Evolutionary conservation across 2,113 vertebrate genomes (phyloP), one percentile per base, ranked within the genome.

Genomic region (Engraulis encrasicolus): DNA sequence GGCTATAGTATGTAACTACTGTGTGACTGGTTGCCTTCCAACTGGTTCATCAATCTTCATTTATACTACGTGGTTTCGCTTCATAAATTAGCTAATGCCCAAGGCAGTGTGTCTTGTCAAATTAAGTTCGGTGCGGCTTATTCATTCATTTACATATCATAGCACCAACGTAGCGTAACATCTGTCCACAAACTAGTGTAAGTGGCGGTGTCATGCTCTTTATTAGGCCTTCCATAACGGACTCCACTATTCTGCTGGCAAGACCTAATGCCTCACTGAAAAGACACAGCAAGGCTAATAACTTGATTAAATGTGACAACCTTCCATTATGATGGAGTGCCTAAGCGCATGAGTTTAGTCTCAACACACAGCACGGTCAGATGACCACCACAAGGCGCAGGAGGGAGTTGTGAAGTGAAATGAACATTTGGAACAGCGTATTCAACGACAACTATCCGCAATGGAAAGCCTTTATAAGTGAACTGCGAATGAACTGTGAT

Each of bases 1-100:
- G 9, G 61, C 15, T 31, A 27, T 14, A 71, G 23, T 34, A 27
- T 71, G 6, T 71, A 31, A 15, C 27, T 27, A 20, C 9, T 92
- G 23, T 9, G 31, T 20, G 38, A 27, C 36, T 6, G 20, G 18
- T 12, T 31, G 40, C n/a, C 23, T 71, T 18, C 71, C 14, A 31
- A 83, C 40, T 45, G 31, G 31, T 79, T 45, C 6, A 6, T 40
- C n/a, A n/a, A n/a, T 34, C 45, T 19, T 45, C 9, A 17, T 31
- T 20, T 36, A n/a, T n/a, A n/a, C n/a, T n/a, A 36, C 52, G 18
- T 37, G 15, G 19, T 52, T 58, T 12, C 23, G 4, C 78, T 78
- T 52, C 0, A 12, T 20, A 1, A 7, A 50, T 20, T n/a, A 52
- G 18, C 77, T 40, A 17, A 6, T 6, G 79, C 14, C 27, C 11